Percentiles rank a stretch among this genome's conserved stretches.
Evolutionary conservation across 2,113 vertebrate species (phyloP).

Genomic region (Manacus vitellinus): DNA sequence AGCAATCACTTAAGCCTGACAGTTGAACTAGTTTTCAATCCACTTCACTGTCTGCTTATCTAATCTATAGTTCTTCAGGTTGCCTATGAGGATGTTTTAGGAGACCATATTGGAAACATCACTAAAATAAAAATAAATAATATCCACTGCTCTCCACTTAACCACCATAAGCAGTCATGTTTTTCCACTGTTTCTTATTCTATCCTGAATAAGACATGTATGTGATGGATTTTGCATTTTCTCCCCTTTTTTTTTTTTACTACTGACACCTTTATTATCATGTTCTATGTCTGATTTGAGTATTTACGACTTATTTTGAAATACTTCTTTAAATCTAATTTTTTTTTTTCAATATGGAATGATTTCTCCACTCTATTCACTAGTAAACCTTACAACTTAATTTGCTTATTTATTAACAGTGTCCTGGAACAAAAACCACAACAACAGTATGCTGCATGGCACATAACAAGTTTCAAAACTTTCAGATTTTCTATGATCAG

Average conservation of each 20-base stretch:
- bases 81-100: neutral
- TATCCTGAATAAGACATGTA: rapidly evolving
- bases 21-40: neutral
- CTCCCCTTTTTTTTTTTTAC: neutral
- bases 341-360: neutral
- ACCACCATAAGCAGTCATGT: neutral
- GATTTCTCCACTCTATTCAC: neutral
- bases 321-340: neutral
- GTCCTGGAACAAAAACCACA: neutral
- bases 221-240: neutral
- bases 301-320: neutral
- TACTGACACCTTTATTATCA: neutral
- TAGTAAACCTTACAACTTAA: neutral
- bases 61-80: neutral
- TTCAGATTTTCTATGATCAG: neutral
- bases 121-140: neutral
- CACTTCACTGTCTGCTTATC: neutral
- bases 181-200: neutral
- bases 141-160: neutral
- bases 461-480: neutral
- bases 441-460: neutral
- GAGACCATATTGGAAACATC: neutral
- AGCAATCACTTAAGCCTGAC: neutral
- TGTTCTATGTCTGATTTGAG: neutral
- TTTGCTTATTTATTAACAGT: neutral